These are phyloP conservation scores for Manis pentadactyla DNA, from an alignment of 2,797 vertebrate species.

Conservation along the genomic window DNA sequence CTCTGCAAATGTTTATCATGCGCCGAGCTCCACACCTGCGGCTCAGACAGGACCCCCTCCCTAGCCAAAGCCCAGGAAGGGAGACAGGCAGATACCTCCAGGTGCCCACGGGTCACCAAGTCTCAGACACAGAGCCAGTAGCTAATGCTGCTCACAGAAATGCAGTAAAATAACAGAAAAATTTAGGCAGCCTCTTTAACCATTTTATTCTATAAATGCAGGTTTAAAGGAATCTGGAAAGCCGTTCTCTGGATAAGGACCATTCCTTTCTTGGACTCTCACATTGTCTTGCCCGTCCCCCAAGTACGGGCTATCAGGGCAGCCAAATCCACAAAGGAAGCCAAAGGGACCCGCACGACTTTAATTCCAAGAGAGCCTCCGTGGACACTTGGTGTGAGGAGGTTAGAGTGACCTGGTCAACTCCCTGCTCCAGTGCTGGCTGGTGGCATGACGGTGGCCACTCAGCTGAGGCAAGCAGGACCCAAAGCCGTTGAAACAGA, in stretches of 20 bases:
- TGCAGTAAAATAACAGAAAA: fast-evolving
- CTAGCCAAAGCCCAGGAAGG: not conserved
- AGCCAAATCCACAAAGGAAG: too few species aligned
- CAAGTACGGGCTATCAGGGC: fast-evolving
- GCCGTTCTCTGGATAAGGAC: not conserved
- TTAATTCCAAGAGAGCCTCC: too few species aligned
- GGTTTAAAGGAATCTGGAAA: fast-evolving
- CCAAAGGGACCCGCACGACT: too few species aligned
- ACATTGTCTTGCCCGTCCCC: fast-evolving
- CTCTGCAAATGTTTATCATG: fast-evolving
- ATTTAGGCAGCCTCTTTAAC: not conserved
- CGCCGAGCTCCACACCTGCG: fast-evolving
- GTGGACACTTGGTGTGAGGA: too few species aligned
- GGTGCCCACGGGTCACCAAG: fast-evolving
- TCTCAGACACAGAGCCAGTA: not conserved
- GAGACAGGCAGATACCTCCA: not conserved
- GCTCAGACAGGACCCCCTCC: fast-evolving
- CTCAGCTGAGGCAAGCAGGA: fast-evolving
- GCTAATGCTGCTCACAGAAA: not conserved
- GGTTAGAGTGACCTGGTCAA: fast-evolving
- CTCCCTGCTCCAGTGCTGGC: fast-evolving
- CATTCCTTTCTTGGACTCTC: fast-evolving
- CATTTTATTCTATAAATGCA: not conserved
- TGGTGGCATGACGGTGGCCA: fast-evolving
- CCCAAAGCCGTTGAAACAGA: not conserved